Evolutionary conservation across 2,888 invertebrate species (phyloP).

Genomic region (Graphium colonna): DNA sequence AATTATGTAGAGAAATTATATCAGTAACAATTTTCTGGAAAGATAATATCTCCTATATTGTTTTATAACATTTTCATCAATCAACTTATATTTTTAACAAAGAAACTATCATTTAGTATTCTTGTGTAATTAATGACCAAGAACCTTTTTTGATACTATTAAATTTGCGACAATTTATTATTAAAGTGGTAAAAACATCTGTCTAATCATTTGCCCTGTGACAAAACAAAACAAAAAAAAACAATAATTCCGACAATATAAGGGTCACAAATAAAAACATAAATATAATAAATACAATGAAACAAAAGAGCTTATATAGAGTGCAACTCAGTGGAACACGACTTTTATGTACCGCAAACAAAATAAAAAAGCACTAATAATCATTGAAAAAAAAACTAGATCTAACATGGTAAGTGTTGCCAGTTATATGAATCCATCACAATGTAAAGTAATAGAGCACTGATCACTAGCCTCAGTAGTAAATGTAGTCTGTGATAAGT

Average conservation of each 20-base stretch:
- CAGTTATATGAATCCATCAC: background rate
- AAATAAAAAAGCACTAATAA: background rate
- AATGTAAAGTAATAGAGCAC: conserved; percentile 5
- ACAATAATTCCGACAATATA: background rate
- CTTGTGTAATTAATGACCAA: no score
- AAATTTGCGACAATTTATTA: no score
- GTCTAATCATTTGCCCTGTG: no score
- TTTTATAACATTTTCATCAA: no score
- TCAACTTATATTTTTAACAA: no score
- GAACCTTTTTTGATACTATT: no score
- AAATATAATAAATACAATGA: conserved; percentile 2
- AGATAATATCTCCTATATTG: no score
- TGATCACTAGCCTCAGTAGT: conserved; percentile 37
- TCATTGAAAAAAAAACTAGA: background rate
- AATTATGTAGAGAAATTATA: no score
- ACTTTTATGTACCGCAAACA: no score
- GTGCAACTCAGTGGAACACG: background rate
- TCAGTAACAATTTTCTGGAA: no score
- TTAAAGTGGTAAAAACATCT: no score
- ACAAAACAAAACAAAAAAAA: background rate
- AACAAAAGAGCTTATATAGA: background rate
- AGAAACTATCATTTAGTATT: no score
- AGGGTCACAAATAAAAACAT: conserved; percentile 11
- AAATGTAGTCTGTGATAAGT: conserved; percentile 47
- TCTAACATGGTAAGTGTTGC: background rate